phyloP scores from a whole-genome alignment of 2,888 invertebrate genomes.

The Gerosis bhagava region DNA sequence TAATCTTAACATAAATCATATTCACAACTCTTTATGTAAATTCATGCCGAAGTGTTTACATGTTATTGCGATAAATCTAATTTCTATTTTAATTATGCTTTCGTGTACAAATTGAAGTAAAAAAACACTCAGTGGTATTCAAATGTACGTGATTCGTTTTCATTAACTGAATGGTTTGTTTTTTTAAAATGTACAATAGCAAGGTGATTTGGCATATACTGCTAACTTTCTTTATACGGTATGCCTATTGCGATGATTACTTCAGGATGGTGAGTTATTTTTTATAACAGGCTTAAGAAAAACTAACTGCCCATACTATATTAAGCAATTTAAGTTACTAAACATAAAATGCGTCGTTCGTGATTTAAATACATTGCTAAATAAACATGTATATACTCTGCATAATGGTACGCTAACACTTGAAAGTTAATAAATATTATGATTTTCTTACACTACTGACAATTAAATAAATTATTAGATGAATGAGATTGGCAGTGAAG shows the following conservation, averaged over 20 bases:
- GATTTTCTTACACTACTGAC: too few relatives aligned
- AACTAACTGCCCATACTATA: too few relatives aligned
- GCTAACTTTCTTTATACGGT: slow-evolving; percentile 68
- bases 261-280: slow-evolving; percentile 73
- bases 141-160: slow-evolving; percentile 32
- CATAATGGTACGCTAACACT: too few relatives aligned
- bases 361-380: too few relatives aligned
- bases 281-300: too few relatives aligned
- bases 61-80: slow-evolving; percentile 15
- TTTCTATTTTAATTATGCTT: slow-evolving; percentile 20
- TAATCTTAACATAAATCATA: slow-evolving; percentile 3
- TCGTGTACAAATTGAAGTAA: slow-evolving; percentile 19
- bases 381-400: too few relatives aligned
- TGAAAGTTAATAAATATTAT: too few relatives aligned
- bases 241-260: slow-evolving; percentile 62
- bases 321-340: too few relatives aligned
- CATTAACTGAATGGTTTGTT: slow-evolving; percentile 42
- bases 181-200: slow-evolving; percentile 49
- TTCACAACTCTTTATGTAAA: slow-evolving; percentile 9
- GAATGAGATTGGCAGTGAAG: slow-evolving; percentile 17
- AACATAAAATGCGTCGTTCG: too few relatives aligned
- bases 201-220: slow-evolving; percentile 45
- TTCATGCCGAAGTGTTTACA: slow-evolving; percentile 1
- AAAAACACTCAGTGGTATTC: slow-evolving; percentile 10
- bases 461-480: slow-evolving; percentile 23